Evolutionary conservation across 2,113 vertebrate genomes (phyloP), one percentile per base, ranked within the genome.

Genomic region (Anser cygnoides): DNA sequence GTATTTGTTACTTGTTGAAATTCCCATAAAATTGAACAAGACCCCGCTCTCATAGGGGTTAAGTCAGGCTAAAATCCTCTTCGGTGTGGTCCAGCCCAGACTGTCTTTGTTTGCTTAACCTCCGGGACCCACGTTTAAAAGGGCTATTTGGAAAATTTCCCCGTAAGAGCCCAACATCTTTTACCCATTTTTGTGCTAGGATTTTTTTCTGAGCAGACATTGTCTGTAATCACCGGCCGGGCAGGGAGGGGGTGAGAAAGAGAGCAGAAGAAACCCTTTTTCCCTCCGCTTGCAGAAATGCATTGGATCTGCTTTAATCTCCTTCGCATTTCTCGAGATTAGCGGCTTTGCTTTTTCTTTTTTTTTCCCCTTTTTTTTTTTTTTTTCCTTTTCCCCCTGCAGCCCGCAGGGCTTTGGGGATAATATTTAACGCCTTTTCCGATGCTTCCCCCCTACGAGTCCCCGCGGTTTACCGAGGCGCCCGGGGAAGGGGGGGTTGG

Each of bases 81-180:
- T 98, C 98, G 91, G 99, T 99, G 99, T 99, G 99, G 99, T 99
- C 99, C 98, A 98, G 98, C 97, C 97, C 97, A 98, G 98, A 95
- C 98, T 97, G 98, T 97, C 98, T 99, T 98, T 99, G 99, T 99
- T 99, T 99, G 90, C 98, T 98, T 99, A 99, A 99, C 99, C 99
- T 98, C 98, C 93, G 96, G 96, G 98, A 98, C 98, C 98, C 92
- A 68, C 97, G 97, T 98, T 99, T 98, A 98, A 98, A 98, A 98
- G 96, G 97, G 97, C 97, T 98, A 97, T 98, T 98, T 98, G 98
- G 98, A 97, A 97, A 97, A 98, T 96, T 98, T 98, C 96, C 93
- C 97, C 95, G 46, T 93, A 97, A 96, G 96, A 98, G 96, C 95
- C 89, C 94, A 96, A 97, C 97, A 97, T 98, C 97, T 98, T 98